Evolutionary conservation across 2,888 invertebrate genomes (phyloP).

Genomic region (Ormia ochracea): DNA sequence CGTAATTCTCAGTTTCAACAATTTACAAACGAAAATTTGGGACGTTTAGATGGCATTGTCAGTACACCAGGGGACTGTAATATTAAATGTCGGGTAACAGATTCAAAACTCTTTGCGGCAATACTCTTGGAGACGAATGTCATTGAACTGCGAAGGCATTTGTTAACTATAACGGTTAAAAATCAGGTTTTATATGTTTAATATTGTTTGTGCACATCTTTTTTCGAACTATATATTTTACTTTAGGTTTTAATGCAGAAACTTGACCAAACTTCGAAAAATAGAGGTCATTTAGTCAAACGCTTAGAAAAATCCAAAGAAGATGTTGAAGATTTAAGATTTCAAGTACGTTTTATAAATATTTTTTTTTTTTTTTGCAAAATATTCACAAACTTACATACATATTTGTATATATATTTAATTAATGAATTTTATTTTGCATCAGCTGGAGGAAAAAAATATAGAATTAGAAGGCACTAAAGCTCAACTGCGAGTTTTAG

Average conservation of each 20-base stretch:
- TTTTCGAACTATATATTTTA: not conserved
- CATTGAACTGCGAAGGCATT: conserved; percentile 88
- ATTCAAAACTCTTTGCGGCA: conserved; percentile 87
- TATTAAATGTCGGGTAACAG: conserved; percentile 82
- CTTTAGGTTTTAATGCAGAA: conserved; percentile 82
- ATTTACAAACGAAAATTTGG: conserved; percentile 74
- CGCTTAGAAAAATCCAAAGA: conserved; percentile 85
- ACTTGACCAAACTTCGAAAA: conserved; percentile 83
- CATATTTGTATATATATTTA: not conserved
- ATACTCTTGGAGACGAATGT: conserved; percentile 89
- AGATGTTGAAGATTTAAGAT: conserved; percentile 88
- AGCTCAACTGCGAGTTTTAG: conserved; percentile 85
- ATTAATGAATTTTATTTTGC: not conserved
- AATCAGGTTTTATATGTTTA: conserved; percentile 83
- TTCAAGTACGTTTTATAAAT: conserved; percentile 80
- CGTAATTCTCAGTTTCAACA: conserved; percentile 65
- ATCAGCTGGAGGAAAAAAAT: conserved; percentile 87
- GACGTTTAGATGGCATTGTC: conserved; percentile 83
- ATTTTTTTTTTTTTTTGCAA: not conserved
- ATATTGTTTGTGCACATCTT: not conserved
- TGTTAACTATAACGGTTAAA: conserved; percentile 87
- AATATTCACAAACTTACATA: too few relatives aligned
- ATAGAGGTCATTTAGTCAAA: conserved; percentile 82
- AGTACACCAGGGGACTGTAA: conserved; percentile 80
- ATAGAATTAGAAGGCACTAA: conserved; percentile 90